These are phyloP conservation scores for Montifringilla adamsi DNA, from an alignment of 2,113 vertebrate genomes.

Conservation along the genomic window DNA sequence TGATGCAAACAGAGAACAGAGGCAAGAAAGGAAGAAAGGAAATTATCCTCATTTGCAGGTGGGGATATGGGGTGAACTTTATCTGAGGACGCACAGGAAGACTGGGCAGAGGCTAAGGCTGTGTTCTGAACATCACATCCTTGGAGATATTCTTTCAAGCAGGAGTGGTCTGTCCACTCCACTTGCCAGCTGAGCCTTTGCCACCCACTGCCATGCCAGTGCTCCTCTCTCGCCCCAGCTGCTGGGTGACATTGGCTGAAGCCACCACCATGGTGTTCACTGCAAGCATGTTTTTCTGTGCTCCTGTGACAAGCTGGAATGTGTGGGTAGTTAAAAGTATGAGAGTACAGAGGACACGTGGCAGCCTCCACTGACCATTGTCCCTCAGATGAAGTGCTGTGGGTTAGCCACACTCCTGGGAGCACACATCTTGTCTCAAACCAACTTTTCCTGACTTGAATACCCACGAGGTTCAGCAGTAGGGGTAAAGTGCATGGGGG, in stretches of 20 bases:
- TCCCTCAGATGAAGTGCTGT: background rate
- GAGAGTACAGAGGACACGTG: accelerated
- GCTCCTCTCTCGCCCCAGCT: background rate
- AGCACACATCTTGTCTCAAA: background rate
- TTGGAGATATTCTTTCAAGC: background rate
- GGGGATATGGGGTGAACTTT: background rate
- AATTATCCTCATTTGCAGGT: background rate
- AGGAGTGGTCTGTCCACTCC: background rate
- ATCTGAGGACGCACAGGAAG: background rate
- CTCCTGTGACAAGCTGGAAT: background rate
- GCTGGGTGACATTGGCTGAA: background rate
- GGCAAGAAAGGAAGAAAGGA: background rate
- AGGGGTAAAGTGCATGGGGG: background rate
- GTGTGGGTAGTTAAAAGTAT: accelerated
- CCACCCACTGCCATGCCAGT: accelerated
- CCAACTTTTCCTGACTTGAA: background rate
- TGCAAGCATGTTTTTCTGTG: background rate
- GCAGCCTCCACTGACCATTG: background rate
- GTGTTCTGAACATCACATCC: background rate
- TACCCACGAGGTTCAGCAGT: accelerated
- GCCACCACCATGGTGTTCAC: accelerated
- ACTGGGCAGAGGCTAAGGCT: background rate
- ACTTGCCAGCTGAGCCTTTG: background rate
- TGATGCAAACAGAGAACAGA: background rate
- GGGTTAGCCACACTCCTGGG: background rate